Base-by-base conservation (phyloP, 2,888 invertebrate genomes). In the Papilio gigon region DNA sequence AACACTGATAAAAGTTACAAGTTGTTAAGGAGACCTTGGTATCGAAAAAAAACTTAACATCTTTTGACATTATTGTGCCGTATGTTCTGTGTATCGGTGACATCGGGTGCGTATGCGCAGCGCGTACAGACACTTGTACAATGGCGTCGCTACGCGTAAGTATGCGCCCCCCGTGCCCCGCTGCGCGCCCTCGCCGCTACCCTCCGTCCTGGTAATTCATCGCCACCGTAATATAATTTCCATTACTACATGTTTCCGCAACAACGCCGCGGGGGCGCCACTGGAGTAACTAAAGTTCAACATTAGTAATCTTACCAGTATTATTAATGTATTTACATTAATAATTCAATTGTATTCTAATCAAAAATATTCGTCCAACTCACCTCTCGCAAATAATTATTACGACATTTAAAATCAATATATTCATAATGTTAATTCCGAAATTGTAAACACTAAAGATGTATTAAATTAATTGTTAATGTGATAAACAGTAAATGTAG, bases 61-160 rank as follows among this genome's bases (percentile, higher is more conserved):
- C n/a, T n/a, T 20, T 37, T 25, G 22, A 20, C 40, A 61, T 65
- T 50, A 40, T 14, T 37, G 8, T 22, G 1, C 17, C 50, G 64
- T 69, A 30, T 64, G 65, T 69, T 65, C 22, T 53, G 6, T 60
- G 58, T 37, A 65, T 58, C 65, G 59, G 35, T 25, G 50, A 60
- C 58, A 64, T 65, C 64, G 70, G 50, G 67, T 47, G 75, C 74
- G 78, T 77, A 89, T 89, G 83, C 89, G 78, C 75, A 76, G 70
- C 84, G 85, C 87, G 87, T 89, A 76, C 78, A 70, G 68, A 69
- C 75, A 78, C 80, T 76, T 76, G 81, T 79, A 85, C 86, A 85
- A 85, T 85, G 84, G 83, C 84, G 80, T 68, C 76, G 81, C 84
- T 77, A 88, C 88, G 89, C 84, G 85, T 79, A 88, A 80, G 84